These are phyloP conservation scores for Okamejei kenojei DNA, from an alignment of 2,797 vertebrate species.

Conservation along the genomic window DNA sequence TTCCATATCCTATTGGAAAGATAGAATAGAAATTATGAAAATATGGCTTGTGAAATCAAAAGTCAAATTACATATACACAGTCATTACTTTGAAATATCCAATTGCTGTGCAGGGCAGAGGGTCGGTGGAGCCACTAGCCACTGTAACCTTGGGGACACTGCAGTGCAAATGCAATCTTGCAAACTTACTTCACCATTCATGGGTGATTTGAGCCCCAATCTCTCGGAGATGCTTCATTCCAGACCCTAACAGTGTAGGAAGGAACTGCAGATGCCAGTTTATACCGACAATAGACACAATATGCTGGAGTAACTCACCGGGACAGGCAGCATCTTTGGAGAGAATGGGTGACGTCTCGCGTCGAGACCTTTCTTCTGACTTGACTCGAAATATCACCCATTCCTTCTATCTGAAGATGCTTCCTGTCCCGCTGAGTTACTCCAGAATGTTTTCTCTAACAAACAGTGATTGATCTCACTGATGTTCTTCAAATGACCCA, in stretches of 20 bases:
- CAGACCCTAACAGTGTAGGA: too few relatives aligned
- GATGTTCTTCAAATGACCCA: too few relatives aligned
- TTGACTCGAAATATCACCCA: too few relatives aligned
- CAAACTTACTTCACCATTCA: too few relatives aligned
- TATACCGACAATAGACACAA: too few relatives aligned
- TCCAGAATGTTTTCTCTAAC: not conserved
- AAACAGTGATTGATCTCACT: not conserved
- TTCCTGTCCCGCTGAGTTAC: too few relatives aligned
- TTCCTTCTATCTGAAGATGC: too few relatives aligned
- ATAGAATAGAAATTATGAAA: constrained; percentile 40
- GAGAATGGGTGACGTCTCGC: too few relatives aligned
- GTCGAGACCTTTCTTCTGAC: too few relatives aligned
- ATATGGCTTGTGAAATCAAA: not conserved
- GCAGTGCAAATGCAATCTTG: not conserved
- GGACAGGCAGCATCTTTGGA: too few relatives aligned
- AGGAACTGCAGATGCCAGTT: too few relatives aligned
- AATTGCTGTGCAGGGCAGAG: not conserved
- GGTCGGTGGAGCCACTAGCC: not conserved
- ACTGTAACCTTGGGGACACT: not conserved
- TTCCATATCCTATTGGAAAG: constrained; percentile 69
- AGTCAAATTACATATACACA: not conserved
- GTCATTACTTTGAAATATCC: not conserved
- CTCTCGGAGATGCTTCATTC: not conserved
- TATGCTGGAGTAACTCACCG: too few relatives aligned
- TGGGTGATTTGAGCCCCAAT: not conserved